Percentiles rank a stretch among this genome's conserved stretches.
Conservation (phyloP, 2,888 invertebrate genomes). For the Epirrhoe alternata region DNA sequence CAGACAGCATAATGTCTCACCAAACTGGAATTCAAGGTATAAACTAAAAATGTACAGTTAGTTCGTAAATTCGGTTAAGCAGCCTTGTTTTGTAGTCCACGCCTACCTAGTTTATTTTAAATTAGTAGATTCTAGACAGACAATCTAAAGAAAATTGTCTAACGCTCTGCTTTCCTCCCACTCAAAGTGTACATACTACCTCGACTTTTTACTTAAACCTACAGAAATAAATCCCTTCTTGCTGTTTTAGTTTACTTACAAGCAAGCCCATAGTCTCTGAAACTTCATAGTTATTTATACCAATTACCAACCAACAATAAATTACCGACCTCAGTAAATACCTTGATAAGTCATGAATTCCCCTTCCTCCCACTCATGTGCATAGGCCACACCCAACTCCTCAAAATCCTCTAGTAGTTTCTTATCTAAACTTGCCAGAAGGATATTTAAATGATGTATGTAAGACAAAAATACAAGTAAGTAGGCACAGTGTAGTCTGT, state of each 20-base stretch:
- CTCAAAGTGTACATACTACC: neutral
- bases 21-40: conserved; percentile 96
- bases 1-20: conserved; percentile 89
- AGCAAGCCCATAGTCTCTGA: neutral
- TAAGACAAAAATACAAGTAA: too few species aligned
- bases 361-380: neutral
- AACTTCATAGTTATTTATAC: neutral
- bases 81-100: conserved; percentile 29
- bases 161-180: neutral
- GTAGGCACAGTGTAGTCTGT: too few species aligned
- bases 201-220: too few species aligned
- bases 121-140: neutral
- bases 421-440: neutral
- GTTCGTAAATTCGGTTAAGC: conserved; percentile 14
- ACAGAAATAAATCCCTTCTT: neutral
- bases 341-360: neutral
- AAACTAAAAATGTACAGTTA: conserved; percentile 35
- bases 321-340: neutral
- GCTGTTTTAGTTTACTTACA: neutral
- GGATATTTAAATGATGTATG: neutral
- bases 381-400: neutral
- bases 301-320: neutral
- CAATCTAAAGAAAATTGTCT: neutral
- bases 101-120: neutral
- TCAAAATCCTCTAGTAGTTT: too few species aligned